Evolutionary conservation across 2,888 invertebrate genomes (phyloP).

Genomic region (Tyria jacobaeae): DNA sequence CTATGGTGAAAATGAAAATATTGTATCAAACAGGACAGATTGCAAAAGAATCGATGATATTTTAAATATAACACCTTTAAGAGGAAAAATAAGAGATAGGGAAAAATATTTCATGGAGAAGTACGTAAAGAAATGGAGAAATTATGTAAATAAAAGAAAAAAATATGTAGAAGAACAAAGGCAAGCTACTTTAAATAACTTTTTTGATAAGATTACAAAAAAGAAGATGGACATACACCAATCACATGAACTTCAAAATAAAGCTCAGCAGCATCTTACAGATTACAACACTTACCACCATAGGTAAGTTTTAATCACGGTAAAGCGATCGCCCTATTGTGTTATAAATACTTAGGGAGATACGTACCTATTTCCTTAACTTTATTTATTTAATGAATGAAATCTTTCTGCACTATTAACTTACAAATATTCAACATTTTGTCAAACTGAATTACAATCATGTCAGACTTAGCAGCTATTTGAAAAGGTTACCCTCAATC

Average conservation of each 20-base stretch:
- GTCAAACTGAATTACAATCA: neutral
- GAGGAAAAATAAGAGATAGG: constrained; percentile 56
- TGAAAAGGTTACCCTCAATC: neutral
- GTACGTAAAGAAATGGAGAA: constrained; percentile 71
- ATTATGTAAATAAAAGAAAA: constrained; percentile 60
- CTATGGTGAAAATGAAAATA: constrained; percentile 9
- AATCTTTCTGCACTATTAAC: neutral
- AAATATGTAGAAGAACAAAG: constrained; percentile 63
- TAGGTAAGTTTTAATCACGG: constrained; percentile 58
- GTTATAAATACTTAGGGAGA: neutral
- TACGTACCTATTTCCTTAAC: neutral
- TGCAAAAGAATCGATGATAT: constrained; percentile 51
- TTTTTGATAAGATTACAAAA: constrained; percentile 75
- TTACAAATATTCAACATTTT: neutral
- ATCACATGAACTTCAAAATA: constrained; percentile 54
- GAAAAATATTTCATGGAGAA: constrained; percentile 63
- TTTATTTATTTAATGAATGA: neutral
- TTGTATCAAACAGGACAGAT: constrained; percentile 14
- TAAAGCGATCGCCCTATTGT: neutral
- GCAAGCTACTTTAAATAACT: constrained; percentile 66
- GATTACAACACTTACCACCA: constrained; percentile 80
- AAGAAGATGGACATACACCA: constrained; percentile 63
- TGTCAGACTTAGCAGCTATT: too few species aligned
- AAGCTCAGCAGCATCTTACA: constrained; percentile 62
- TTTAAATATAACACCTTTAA: constrained; percentile 65